A percentile compares a stretch with the other conserved stretches of the same genome.
Evolutionary conservation across 2,888 invertebrate genomes (phyloP).

Genomic region (Ophion slaviceki): DNA sequence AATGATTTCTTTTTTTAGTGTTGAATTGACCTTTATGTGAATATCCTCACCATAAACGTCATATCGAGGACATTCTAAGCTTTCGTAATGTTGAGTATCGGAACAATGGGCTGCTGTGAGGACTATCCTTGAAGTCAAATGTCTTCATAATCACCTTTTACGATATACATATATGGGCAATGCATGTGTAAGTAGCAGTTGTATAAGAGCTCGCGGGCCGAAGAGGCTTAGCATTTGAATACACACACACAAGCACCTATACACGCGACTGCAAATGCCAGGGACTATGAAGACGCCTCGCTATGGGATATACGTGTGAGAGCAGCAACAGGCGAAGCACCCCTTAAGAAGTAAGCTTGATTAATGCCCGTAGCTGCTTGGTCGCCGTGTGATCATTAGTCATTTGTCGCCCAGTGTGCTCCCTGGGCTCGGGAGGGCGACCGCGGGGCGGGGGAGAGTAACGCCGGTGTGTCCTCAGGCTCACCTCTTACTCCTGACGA

Average conservation of each 20-base stretch:
- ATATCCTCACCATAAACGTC: background rate
- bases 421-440: constrained; percentile 64
- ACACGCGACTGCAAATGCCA: constrained; percentile 68
- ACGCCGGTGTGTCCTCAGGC: constrained; percentile 58
- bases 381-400: constrained; percentile 78
- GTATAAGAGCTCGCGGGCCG: constrained; percentile 50
- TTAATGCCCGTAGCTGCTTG: constrained; percentile 76
- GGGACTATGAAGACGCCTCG: constrained; percentile 52
- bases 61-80: background rate
- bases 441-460: constrained; percentile 5
- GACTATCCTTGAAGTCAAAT: background rate
- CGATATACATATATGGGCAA: constrained; percentile 1
- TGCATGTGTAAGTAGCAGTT: constrained; percentile 54
- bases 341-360: constrained; percentile 76
- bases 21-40: background rate
- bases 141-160: background rate
- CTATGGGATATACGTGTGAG: constrained; percentile 68
- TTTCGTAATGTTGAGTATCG: background rate
- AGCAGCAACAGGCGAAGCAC: constrained; percentile 62
- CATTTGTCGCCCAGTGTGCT: constrained; percentile 77
- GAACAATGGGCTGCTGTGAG: background rate
- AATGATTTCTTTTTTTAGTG: too few species aligned
- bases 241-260: constrained; percentile 35
- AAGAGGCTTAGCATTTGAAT: constrained; percentile 78
- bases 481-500: constrained; percentile 47